A percentile compares a stretch with the other conserved stretches of the same genome.
Conservation (phyloP, 2,888 invertebrate genomes). For the Magallana nippona region DNA sequence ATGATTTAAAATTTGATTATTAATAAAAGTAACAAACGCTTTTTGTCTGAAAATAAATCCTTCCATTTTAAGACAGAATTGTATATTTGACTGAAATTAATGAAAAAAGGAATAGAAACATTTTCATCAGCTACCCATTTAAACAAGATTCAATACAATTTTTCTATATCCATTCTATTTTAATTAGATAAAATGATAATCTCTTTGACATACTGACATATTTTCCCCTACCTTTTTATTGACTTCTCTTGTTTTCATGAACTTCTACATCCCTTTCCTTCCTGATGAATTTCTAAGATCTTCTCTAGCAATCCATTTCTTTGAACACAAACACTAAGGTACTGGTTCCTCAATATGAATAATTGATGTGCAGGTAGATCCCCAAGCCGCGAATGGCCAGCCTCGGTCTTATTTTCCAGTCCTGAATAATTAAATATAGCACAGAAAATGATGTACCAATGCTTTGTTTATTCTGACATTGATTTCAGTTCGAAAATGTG, state of each 20-base stretch:
- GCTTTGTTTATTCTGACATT: slow-evolving; percentile 14
- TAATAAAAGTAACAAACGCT: no score
- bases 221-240: neutral
- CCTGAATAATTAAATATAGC: slow-evolving; percentile 4
- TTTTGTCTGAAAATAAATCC: no score
- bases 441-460: slow-evolving; percentile 9
- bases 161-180: neutral
- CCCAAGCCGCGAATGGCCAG: neutral
- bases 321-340: neutral
- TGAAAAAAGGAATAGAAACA: neutral
- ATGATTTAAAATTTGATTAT: no score
- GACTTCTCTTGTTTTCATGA: neutral
- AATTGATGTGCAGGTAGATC: slow-evolving; percentile 16
- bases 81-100: neutral
- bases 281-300: neutral
- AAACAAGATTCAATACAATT: neutral
- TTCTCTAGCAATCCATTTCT: neutral
- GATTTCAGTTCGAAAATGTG: neutral
- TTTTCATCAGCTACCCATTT: neutral
- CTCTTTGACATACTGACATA: neutral
- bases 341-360: slow-evolving; percentile 16
- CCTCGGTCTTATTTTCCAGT: neutral
- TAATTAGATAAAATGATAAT: neutral
- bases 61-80: no score
- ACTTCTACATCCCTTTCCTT: neutral